phyloP scores from a whole-genome alignment of 2,888 invertebrate genomes.

The Penaeus monodon region DNA sequence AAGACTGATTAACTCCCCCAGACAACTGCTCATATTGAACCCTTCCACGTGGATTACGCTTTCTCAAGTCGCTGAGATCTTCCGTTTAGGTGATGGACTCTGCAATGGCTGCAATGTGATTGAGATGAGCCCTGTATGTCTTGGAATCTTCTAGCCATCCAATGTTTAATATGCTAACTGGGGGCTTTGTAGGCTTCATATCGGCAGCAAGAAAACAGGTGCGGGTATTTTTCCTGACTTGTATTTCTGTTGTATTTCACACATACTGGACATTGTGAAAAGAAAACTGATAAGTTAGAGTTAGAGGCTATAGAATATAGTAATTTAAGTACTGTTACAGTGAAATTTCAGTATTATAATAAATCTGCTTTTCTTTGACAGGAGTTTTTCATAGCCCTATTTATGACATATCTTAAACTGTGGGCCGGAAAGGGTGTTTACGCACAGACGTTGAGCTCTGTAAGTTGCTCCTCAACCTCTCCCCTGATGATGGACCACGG shows the following conservation, averaged over 20 bases:
- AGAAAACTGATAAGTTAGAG: no score
- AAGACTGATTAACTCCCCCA: constrained; percentile 66
- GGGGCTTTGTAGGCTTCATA: constrained; percentile 84
- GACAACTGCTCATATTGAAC: constrained; percentile 80
- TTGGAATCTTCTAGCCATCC: constrained; percentile 85
- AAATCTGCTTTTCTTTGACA: constrained; percentile 67
- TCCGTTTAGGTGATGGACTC: constrained; percentile 83
- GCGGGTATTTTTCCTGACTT: background rate
- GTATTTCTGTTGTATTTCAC: no score
- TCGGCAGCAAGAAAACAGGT: constrained; percentile 84
- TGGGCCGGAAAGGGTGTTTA: constrained; percentile 84
- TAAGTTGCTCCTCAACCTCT: constrained; percentile 83
- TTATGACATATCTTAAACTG: constrained; percentile 83
- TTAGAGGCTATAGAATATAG: no score
- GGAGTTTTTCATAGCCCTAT: constrained; percentile 84
- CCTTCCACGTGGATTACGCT: constrained; percentile 86
- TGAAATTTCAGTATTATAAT: no score
- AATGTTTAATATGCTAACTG: constrained; percentile 81
- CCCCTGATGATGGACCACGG: constrained; percentile 82
- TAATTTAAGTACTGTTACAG: no score
- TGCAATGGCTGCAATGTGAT: constrained; percentile 83
- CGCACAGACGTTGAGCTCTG: constrained; percentile 89
- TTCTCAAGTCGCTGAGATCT: constrained; percentile 85
- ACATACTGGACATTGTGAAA: no score
- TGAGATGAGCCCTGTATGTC: constrained; percentile 82